A percentile compares a stretch with the other conserved stretches of the same genome.
These are phyloP conservation scores for Drosophila ficusphila DNA, from an alignment of 1,140 invertebrate genomes.

Conservation along the genomic window DNA sequence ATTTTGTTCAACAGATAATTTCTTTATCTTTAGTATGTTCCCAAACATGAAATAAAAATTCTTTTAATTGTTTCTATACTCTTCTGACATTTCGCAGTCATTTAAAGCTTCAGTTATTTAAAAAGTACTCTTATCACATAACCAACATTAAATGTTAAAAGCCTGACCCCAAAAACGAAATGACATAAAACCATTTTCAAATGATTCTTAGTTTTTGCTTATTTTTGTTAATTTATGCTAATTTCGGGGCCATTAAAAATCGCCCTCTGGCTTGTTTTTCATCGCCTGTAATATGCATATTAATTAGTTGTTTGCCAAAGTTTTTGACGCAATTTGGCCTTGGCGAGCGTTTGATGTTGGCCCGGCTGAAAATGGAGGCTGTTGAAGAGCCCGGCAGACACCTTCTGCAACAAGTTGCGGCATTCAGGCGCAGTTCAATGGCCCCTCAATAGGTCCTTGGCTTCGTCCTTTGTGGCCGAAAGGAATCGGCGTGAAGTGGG, in stretches of 20 bases:
- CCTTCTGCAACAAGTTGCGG: conserved; percentile 42
- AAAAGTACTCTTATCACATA: no score
- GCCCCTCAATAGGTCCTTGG: conserved; percentile 24
- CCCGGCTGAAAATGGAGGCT: not conserved
- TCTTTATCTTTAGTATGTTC: not conserved
- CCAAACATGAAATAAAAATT: no score
- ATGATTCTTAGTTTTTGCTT: not conserved
- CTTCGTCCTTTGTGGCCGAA: conserved; percentile 15
- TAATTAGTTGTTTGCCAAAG: conserved; percentile 46
- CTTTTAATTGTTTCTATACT: no score
- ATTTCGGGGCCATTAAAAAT: conserved; percentile 44
- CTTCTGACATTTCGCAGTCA: no score
- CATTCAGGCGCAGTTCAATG: conserved; percentile 33
- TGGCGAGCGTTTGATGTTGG: conserved; percentile 25
- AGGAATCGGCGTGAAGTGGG: not conserved
- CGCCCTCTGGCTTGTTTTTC: conserved; percentile 3
- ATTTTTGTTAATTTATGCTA: conserved; percentile 47
- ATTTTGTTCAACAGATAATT: not conserved
- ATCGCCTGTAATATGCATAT: conserved; percentile 47
- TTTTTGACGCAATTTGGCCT: conserved; percentile 42
- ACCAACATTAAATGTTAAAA: not conserved
- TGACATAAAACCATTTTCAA: not conserved
- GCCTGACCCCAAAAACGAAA: not conserved
- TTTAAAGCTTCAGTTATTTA: no score
- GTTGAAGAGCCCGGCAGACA: conserved; percentile 3